Conservation (phyloP, 2,888 invertebrate genomes). For the Drosophila parthenogenetica region DNA sequence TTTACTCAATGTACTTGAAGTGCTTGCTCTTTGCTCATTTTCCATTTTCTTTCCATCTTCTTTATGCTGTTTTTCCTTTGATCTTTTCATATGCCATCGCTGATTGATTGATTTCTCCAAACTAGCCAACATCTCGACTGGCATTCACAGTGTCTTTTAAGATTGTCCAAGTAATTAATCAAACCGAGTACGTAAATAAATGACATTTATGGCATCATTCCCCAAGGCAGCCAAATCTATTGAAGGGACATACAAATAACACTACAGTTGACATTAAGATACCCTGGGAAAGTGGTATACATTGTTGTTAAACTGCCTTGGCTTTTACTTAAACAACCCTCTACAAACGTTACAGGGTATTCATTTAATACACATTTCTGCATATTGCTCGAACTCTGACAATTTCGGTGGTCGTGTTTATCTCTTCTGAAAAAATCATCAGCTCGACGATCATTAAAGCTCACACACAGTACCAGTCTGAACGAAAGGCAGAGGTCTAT, state of each 20-base stretch:
- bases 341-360: too few relatives aligned
- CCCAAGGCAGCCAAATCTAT: conserved; percentile 12
- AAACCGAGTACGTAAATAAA: conserved; percentile 59
- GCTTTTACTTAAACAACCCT: too few relatives aligned
- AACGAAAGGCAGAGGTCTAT: background rate
- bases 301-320: too few relatives aligned
- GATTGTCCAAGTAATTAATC: conserved; percentile 63
- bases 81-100: conserved; percentile 58
- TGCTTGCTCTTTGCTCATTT: conserved; percentile 22
- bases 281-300: background rate
- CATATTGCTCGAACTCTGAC: conserved; percentile 36
- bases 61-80: conserved; percentile 32
- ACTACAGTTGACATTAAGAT: background rate
- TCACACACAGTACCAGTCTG: conserved; percentile 29
- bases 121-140: conserved; percentile 25
- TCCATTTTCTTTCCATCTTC: conserved; percentile 30
- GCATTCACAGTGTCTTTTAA: conserved; percentile 8
- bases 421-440: conserved; percentile 73
- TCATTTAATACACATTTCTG: conserved; percentile 20
- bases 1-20: conserved; percentile 52
- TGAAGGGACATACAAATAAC: conserved; percentile 4
- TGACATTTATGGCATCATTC: conserved; percentile 63
- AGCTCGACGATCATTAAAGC: conserved; percentile 65
- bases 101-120: conserved; percentile 66
- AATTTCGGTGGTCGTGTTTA: conserved; percentile 73